Evolutionary conservation across 1,140 invertebrate genomes (phyloP).

Genomic region (Leguminivora glycinivorella): DNA sequence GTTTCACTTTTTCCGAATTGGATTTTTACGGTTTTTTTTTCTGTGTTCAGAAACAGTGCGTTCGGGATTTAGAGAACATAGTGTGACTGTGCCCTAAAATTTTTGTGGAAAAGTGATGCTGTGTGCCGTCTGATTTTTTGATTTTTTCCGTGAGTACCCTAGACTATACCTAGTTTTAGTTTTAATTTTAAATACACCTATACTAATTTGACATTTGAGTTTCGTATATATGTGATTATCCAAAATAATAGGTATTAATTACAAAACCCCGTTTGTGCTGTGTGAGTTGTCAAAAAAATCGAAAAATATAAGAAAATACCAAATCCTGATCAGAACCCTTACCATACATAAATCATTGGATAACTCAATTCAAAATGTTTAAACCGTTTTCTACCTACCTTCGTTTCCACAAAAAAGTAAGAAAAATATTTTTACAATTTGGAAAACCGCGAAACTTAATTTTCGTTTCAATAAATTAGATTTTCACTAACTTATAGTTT

Average conservation of each 20-base stretch:
- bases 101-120: constrained; percentile 67
- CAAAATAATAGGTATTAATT: too few relatives aligned
- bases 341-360: too few relatives aligned
- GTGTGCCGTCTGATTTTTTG: constrained; percentile 42
- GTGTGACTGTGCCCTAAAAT: constrained; percentile 53
- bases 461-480: too few relatives aligned
- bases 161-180: background rate
- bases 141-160: constrained; percentile 55
- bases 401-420: background rate
- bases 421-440: background rate
- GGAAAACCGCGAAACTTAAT: background rate
- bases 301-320: too few relatives aligned
- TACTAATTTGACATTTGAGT: background rate
- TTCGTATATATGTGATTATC: too few relatives aligned
- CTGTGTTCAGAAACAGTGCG: constrained; percentile 24
- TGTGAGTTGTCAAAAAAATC: too few relatives aligned
- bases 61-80: constrained; percentile 29
- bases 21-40: constrained; percentile 24
- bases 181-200: background rate
- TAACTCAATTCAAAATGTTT: too few relatives aligned
- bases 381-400: background rate
- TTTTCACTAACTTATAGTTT: too few relatives aligned
- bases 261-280: too few relatives aligned
- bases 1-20: constrained; percentile 22
- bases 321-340: too few relatives aligned